Base-by-base conservation (phyloP, 2,797 vertebrate species). In the Perdix hodgsoniae region DNA sequence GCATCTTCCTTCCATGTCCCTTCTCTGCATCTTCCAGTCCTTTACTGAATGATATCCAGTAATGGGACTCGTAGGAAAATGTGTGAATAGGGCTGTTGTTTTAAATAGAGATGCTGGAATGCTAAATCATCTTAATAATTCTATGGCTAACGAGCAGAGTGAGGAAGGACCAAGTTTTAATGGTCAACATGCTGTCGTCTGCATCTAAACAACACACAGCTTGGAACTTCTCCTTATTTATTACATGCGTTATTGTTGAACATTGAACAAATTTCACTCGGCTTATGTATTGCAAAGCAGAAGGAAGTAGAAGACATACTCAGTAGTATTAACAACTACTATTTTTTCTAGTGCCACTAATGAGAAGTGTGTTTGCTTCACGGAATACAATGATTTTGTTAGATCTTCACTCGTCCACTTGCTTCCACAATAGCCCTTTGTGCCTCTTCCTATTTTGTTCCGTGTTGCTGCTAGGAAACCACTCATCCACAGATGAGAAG, bases 381-480 rank as follows among this genome's bases (percentile, higher is more conserved):
- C 27, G 37, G 84, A 74, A 80, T 57, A 35, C 69, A 83, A 49
- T 92, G 93, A 93, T 49, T 95, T 71, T 80, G 92, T 91, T 83
- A 87, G 76, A 65, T 91, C 61, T 91, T 82, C 56, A 6, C 66
- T 77, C 16, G 11, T 64, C 67, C 77, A 6, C 65, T 88, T 85
- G 69, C 83, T 92, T 76, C 75, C 44, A 54, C 91, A 91, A 82
- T 33, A 82, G 69, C 35, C 71, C 69, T 92, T 92, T 87, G 63
- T 84, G n/a, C 42, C 50, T 59, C 75, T 71, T 83, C 24, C 2
- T 77, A n/a, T 88, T 93, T 89, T 26, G 14, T 50, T 93, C 42
- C 23, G 10, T 92, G 86, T 61, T 69, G 91, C 95, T 96, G 92
- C 95, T 96, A 93, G 91, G 93, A 92, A 80, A 94, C 92, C 82